phyloP scores from a whole-genome alignment of 2,797 vertebrate species.

The Eremophila alpestris region DNA sequence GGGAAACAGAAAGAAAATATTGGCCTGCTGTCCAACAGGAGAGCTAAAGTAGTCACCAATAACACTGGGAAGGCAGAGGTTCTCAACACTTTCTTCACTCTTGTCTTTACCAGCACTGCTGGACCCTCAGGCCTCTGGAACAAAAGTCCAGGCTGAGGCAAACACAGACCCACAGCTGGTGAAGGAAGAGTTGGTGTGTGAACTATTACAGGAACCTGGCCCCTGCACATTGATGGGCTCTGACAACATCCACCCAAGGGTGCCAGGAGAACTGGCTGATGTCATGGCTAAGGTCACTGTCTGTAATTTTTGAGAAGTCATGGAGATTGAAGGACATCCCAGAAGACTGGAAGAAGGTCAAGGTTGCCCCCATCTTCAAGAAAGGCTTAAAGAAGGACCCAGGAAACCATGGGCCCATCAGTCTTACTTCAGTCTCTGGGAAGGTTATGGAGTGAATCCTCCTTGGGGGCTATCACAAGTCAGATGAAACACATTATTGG shows the following conservation, averaged over 20 bases:
- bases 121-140: background rate
- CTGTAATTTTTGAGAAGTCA: background rate
- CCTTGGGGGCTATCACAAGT: background rate
- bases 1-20: background rate
- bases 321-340: background rate
- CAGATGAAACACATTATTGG: background rate
- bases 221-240: background rate
- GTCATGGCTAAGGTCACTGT: background rate
- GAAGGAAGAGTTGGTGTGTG: background rate
- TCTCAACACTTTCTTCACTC: background rate
- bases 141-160: background rate
- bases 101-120: background rate
- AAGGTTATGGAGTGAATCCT: background rate
- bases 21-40: background rate
- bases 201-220: background rate
- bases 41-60: background rate
- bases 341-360: background rate
- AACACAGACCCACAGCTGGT: accelerated
- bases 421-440: background rate
- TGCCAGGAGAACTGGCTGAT: background rate
- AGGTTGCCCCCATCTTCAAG: background rate
- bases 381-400: background rate
- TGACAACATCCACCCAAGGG: background rate
- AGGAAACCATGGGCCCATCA: background rate
- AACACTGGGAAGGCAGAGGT: background rate